Evolutionary conservation across 1,140 invertebrate species (phyloP), one percentile per base, ranked within the genome.

Genomic region (Drosophila tsacasi): DNA sequence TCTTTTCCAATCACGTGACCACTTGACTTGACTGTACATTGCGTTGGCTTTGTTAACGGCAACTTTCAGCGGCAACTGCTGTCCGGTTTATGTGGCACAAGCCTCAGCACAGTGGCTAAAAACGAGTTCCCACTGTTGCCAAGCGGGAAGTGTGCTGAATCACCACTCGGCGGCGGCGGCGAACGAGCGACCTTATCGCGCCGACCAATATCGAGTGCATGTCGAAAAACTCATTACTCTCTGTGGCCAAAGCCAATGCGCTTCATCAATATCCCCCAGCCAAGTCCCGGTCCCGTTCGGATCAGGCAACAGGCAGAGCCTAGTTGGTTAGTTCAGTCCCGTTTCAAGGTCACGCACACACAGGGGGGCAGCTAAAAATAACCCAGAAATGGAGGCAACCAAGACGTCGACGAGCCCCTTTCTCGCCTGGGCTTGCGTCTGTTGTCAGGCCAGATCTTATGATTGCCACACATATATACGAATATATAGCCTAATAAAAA

Each of bases 371-470:
- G 66, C 57, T 78, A 78, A 58, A 69, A 79, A 83, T 83, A 83
- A 63, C 21, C 12, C 15, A 74, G 58, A 40, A 46, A 50, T 13
- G 3, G 37, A 55, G 35, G 23, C 13, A 47, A 50, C 15, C 23
- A 49, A n/a, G 47, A 49, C 47, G 60, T 37, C 61, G 80, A 87
- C 83, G 85, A 90, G 84, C 84, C 84, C 78, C 84, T 72, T 72
- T 81, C 59, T 62, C 39, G 57, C 21, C 44, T 42, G 46, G 21
- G 15, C 2, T 25, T 17, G 54, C 35, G 54, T 57, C 84, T 89
- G 84, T 89, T 89, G 84, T 89, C 84, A 89, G 85, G 84, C 62
- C 25, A 79, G 57, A 55, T 71, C 61, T 50, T 57, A 49, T 62
- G 54, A 76, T 81, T 65, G 25, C 40, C 63, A 27, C 23, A 39